Percentiles rank a stretch among this genome's conserved stretches.
Evolutionary conservation across 2,888 invertebrate species (phyloP).

Genomic region (Buathra laborator): DNA sequence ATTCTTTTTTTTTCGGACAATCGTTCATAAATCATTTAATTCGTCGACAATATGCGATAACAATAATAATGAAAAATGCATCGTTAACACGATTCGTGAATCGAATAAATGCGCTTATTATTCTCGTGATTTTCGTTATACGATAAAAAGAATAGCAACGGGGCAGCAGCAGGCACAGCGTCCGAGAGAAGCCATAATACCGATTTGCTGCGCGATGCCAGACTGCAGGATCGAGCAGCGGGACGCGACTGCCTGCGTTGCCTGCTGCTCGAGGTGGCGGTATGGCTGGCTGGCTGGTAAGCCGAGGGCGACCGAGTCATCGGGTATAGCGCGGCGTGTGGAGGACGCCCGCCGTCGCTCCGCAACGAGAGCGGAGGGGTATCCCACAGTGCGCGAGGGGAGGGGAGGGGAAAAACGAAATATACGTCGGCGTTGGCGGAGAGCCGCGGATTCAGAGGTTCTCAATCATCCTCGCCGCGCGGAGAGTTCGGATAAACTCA

Average conservation of each 20-base stretch:
- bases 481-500: not conserved
- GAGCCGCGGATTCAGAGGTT: slow-evolving; percentile 54
- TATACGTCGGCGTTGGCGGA: slow-evolving; percentile 24
- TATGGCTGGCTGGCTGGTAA: slow-evolving; percentile 35
- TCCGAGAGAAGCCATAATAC: slow-evolving; percentile 64
- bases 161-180: slow-evolving; percentile 14
- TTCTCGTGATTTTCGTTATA: slow-evolving; percentile 19
- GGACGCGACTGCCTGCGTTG: slow-evolving; percentile 39
- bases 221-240: slow-evolving; percentile 52
- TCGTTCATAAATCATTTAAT: not conserved
- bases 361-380: slow-evolving; percentile 26
- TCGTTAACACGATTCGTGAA: not conserved
- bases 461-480: slow-evolving; percentile 52
- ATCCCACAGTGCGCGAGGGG: slow-evolving; percentile 17
- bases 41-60: not conserved
- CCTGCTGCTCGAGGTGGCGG: slow-evolving; percentile 43
- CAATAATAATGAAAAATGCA: not conserved
- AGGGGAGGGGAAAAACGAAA: slow-evolving; percentile 33
- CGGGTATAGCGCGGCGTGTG: slow-evolving; percentile 35
- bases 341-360: slow-evolving; percentile 54
- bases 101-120: slow-evolving; percentile 21
- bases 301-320: slow-evolving; percentile 66
- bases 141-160: not conserved
- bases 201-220: slow-evolving; percentile 53
- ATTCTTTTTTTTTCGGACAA: not conserved